phyloP scores from a whole-genome alignment of 2,888 invertebrate species.

The Ditula angustiorana region DNA sequence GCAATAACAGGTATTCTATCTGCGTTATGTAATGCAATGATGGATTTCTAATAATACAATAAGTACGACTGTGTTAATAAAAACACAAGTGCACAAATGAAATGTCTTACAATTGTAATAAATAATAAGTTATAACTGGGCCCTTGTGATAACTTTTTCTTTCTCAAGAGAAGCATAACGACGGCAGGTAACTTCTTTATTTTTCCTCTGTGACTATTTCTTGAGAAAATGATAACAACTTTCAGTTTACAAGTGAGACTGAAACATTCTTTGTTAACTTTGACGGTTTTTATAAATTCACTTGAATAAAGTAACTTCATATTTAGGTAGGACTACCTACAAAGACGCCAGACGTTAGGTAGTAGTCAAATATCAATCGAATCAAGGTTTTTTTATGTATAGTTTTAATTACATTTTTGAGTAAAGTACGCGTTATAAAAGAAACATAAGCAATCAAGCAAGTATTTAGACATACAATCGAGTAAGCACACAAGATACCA shows the following conservation, averaged over 20 bases:
- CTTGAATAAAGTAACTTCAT: background rate
- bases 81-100: background rate
- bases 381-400: too few relatives aligned
- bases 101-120: slow-evolving; percentile 22
- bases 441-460: too few relatives aligned
- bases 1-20: too few relatives aligned
- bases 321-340: too few relatives aligned
- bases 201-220: slow-evolving; percentile 60
- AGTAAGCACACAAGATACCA: too few relatives aligned
- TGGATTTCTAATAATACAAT: background rate
- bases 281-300: background rate
- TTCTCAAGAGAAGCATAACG: slow-evolving; percentile 62
- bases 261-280: slow-evolving; percentile 49
- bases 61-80: background rate
- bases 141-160: slow-evolving; percentile 50
- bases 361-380: too few relatives aligned
- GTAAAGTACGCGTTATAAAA: too few relatives aligned
- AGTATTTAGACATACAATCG: too few relatives aligned
- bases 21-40: too few relatives aligned
- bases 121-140: slow-evolving; percentile 43
- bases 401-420: too few relatives aligned
- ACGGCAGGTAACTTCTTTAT: slow-evolving; percentile 57
- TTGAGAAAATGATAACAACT: slow-evolving; percentile 58
- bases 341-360: too few relatives aligned
- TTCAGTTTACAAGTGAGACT: slow-evolving; percentile 56